Base-by-base conservation (phyloP, 2,888 invertebrate species). In the Parnassius apollo region DNA sequence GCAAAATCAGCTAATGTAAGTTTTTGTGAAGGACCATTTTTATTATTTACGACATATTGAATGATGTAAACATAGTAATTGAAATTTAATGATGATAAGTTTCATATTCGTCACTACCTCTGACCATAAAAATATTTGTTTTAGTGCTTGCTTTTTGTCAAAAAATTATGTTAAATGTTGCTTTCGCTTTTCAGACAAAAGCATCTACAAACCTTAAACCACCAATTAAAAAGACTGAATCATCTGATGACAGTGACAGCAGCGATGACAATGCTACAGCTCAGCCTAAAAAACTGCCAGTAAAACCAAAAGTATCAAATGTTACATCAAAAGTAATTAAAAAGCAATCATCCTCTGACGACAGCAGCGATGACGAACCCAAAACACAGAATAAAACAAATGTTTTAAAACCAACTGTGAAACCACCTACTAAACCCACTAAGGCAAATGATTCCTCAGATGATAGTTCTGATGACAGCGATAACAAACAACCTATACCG, bases 51-150 rank as follows among this genome's bases (percentile, higher is more conserved):
- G 9, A 11, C 44, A 13, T 9, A 18, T 2, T 11, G 65, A 66
- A 82, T 86, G 85, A 85, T 85, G 85, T 73, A 60, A 81, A 68
- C 35, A 66, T 68, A 42, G 58, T 51, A 56, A 74, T 78, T 85
- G 82, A 79, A 65, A 54, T 35, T 45, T 62, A 68, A 64, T 85
- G 83, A 83, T 82, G 76, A 73, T 69, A 75, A 64, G 58, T 57
- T 63, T 59, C 57, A 70, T 71, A 62, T 83, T 88, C 86, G 88
- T 88, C 88, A 88, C 88, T 89, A 88, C 89, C 89, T 87, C 88
- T 89, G 81, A 50, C 45, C 52, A 57, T 57, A 7, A 35, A 48
- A n/a, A n/a, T 10, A 42, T 35, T 8, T 18, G 46, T 11, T n/a
- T n/a, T 11, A 45, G n/a, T 46, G 35, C 35, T 46, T 46, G 18